Conservation (phyloP, 2,888 invertebrate genomes). For the Apamea crenata region DNA sequence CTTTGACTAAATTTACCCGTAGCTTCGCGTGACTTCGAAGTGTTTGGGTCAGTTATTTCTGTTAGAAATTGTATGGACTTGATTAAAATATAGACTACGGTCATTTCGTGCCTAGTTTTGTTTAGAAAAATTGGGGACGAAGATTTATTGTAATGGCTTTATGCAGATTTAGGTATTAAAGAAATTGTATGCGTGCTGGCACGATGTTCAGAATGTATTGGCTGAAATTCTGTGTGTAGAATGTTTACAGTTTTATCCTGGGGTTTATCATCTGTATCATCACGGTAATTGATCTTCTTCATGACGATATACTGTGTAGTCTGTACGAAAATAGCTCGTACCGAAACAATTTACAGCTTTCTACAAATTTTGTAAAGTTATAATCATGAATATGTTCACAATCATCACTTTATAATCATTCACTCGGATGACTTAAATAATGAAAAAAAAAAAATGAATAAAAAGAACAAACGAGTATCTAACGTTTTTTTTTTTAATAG, state of each 20-base stretch:
- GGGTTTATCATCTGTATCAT: background rate
- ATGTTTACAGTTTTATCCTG: background rate
- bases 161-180: slow-evolving; percentile 42
- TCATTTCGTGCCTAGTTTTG: slow-evolving; percentile 51
- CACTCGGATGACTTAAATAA: background rate
- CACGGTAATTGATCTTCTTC: background rate
- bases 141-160: slow-evolving; percentile 48
- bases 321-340: background rate
- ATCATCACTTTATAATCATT: background rate
- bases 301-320: background rate
- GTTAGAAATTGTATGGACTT: slow-evolving; percentile 49
- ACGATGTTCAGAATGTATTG: slow-evolving; percentile 10
- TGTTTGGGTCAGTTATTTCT: slow-evolving; percentile 56
- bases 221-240: background rate
- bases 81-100: slow-evolving; percentile 52
- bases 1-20: slow-evolving; percentile 19
- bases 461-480: no score
- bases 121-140: slow-evolving; percentile 42
- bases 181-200: slow-evolving; percentile 24
- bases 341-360: no score
- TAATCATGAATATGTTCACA: background rate
- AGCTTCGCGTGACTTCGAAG: slow-evolving; percentile 56
- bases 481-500: no score
- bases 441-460: no score
- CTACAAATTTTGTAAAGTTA: background rate